phyloP scores from a whole-genome alignment of 2,888 invertebrate genomes.

The Archips crataeganus region DNA sequence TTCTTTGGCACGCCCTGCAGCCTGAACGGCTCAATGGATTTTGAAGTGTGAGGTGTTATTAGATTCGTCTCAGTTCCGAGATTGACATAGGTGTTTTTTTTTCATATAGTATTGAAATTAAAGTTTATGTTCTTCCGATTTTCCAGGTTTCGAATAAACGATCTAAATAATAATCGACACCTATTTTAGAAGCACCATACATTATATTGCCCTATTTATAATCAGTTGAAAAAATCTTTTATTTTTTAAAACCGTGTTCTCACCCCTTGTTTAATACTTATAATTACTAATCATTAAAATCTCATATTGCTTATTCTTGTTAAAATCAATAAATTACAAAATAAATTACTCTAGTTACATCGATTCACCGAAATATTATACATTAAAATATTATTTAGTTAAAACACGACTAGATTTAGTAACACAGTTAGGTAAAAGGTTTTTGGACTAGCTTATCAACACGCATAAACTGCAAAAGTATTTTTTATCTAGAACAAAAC shows the following conservation, averaged over 20 bases:
- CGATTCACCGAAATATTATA: constrained; percentile 45
- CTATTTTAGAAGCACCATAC: no score
- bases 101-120: no score
- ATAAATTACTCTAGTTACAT: constrained; percentile 31
- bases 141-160: no score
- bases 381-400: constrained; percentile 40
- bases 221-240: background rate
- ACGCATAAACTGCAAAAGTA: background rate
- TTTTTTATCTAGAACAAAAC: no score
- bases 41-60: no score
- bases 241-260: background rate
- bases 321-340: constrained; percentile 36
- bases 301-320: constrained; percentile 39
- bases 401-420: constrained; percentile 47
- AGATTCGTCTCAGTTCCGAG: no score
- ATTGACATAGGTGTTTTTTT: no score
- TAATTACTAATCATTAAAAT: background rate
- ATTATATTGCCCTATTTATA: background rate
- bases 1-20: no score
- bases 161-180: no score
- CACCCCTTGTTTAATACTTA: constrained; percentile 26
- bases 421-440: constrained; percentile 49
- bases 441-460: background rate
- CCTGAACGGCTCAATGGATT: no score
- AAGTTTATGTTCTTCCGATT: no score